Conservation (phyloP, 2,797 vertebrate species). For the Macropodus opercularis region DNA sequence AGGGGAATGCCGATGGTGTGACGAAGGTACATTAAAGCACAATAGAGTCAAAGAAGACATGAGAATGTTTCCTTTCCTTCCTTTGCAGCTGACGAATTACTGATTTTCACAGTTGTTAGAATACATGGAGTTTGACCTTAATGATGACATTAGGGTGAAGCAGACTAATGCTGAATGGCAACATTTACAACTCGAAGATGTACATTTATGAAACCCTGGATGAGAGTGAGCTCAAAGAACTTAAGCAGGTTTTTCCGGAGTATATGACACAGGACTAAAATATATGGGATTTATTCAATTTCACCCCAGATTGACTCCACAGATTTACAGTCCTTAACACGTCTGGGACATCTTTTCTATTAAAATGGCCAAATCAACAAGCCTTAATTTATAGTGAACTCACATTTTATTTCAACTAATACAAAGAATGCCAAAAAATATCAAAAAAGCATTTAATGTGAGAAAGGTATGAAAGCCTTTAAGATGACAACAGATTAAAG, state of each 20-base stretch:
- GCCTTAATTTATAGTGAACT: too few species aligned
- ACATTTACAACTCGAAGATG: not conserved
- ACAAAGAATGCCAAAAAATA: too few species aligned
- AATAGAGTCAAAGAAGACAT: slow-evolving; percentile 47
- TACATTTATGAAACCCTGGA: not conserved
- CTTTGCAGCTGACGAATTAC: not conserved
- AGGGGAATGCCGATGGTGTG: slow-evolving; percentile 51
- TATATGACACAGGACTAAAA: not conserved
- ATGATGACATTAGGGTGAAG: slow-evolving; percentile 19
- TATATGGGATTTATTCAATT: not conserved
- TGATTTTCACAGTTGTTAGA: slow-evolving; percentile 26
- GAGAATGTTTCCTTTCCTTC: slow-evolving; percentile 18
- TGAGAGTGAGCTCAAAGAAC: too few species aligned
- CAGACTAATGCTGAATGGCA: not conserved
- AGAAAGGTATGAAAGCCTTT: too few species aligned
- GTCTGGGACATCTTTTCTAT: too few species aligned
- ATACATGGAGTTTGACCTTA: slow-evolving; percentile 35
- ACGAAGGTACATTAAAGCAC: slow-evolving; percentile 48
- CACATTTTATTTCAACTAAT: too few species aligned
- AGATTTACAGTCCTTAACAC: not conserved
- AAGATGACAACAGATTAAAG: too few species aligned
- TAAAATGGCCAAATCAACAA: too few species aligned
- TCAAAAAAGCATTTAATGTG: too few species aligned
- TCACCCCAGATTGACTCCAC: not conserved
- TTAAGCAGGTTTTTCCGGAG: not conserved